Evolutionary conservation across 2,797 vertebrate species (phyloP).

Genomic region (Danio albolineatus): DNA sequence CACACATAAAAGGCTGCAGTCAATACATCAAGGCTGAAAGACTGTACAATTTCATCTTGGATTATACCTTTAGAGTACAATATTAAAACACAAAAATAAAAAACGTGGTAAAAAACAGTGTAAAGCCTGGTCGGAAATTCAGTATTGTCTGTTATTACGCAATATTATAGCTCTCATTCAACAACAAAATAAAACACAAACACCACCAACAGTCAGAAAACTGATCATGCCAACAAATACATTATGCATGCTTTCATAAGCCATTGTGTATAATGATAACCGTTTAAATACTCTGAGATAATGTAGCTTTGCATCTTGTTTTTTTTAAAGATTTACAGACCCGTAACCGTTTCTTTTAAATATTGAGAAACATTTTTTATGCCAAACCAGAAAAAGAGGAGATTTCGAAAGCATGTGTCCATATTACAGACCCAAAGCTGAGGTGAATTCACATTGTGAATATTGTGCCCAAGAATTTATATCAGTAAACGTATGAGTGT

Average conservation of each 20-base stretch:
- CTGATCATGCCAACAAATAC: slow-evolving; percentile 43
- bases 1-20: slow-evolving; percentile 68
- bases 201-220: slow-evolving; percentile 13
- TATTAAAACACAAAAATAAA: slow-evolving; percentile 6
- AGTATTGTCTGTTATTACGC: slow-evolving; percentile 7
- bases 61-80: slow-evolving; percentile 39
- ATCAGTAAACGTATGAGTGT: background rate
- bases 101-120: slow-evolving; percentile 34
- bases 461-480: slow-evolving; percentile 4
- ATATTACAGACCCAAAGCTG: slow-evolving; percentile 1
- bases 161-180: slow-evolving; percentile 26
- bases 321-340: slow-evolving; percentile 41
- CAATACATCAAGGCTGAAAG: slow-evolving; percentile 38
- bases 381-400: slow-evolving; percentile 7
- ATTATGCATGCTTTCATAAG: slow-evolving; percentile 40
- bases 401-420: slow-evolving; percentile 1
- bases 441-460: slow-evolving; percentile 39
- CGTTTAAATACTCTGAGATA: slow-evolving; percentile 48
- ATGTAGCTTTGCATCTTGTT: slow-evolving; percentile 10
- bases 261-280: slow-evolving; percentile 39
- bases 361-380: slow-evolving; percentile 24
- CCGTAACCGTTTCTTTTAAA: slow-evolving; percentile 37
- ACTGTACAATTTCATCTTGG: slow-evolving; percentile 38
- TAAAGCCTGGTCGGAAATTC: slow-evolving; percentile 2
- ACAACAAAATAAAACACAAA: slow-evolving; percentile 11